phyloP scores from a whole-genome alignment of 2,113 vertebrate species.

The Paradoxurus hermaphroditus region DNA sequence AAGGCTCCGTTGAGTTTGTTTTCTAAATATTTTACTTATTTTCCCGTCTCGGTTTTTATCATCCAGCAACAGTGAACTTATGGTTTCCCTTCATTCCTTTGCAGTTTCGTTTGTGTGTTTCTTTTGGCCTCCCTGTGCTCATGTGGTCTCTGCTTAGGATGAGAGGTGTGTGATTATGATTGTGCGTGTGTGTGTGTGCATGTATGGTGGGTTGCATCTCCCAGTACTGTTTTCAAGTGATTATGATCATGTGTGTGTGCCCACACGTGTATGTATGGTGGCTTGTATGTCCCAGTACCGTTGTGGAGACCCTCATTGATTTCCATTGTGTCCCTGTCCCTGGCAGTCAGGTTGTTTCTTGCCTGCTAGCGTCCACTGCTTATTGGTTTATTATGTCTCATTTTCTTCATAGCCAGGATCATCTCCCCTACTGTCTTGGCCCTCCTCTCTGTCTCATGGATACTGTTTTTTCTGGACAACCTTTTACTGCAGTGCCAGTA shows the following conservation, averaged over 20 bases:
- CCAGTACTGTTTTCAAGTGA: background rate
- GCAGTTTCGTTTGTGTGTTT: background rate
- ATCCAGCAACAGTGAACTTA: background rate
- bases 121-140: background rate
- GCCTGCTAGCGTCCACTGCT: background rate
- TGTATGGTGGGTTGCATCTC: background rate
- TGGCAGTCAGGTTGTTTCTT: background rate
- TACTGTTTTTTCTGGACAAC: background rate
- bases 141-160: background rate
- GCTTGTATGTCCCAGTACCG: background rate
- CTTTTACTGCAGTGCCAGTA: background rate
- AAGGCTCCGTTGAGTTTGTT: background rate
- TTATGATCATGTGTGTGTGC: background rate
- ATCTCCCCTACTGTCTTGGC: no score
- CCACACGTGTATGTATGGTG: background rate
- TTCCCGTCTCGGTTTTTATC: background rate
- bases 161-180: background rate
- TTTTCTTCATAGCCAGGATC: background rate
- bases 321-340: accelerated
- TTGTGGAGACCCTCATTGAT: background rate
- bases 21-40: background rate
- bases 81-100: background rate
- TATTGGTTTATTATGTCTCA: background rate
- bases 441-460: accelerated
- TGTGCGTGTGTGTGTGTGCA: background rate